Percentiles rank a stretch among this genome's conserved stretches.
Conservation (phyloP, 2,888 invertebrate genomes). For the Strigamia transsilvanica region DNA sequence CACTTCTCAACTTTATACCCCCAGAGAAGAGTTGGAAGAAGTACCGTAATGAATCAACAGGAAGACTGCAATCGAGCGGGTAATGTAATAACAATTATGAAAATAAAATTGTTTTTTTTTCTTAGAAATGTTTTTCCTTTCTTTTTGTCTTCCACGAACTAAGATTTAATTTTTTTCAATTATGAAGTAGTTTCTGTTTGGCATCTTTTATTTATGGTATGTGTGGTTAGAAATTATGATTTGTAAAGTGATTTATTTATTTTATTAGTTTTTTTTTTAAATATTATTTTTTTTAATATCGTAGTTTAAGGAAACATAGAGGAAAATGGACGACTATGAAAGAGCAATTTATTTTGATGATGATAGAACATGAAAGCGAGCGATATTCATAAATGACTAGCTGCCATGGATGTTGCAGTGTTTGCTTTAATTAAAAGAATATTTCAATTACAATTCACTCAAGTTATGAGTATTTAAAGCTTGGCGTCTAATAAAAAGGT, state of each 20-base stretch:
- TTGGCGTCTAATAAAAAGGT: not conserved
- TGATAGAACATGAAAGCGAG: not conserved
- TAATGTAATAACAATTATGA: not conserved
- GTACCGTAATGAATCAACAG: constrained; percentile 1
- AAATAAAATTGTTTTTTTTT: not conserved
- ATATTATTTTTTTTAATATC: not conserved
- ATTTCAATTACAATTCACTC: constrained; percentile 20
- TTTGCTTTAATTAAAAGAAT: constrained; percentile 35
- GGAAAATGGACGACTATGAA: not conserved
- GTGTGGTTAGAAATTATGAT: not conserved
- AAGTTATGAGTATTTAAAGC: not conserved
- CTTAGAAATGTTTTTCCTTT: too few species aligned
- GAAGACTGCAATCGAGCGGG: not conserved
- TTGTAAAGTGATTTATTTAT: not conserved
- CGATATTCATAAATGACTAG: constrained; percentile 7
- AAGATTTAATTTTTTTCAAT: not conserved
- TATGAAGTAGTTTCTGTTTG: not conserved
- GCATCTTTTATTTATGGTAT: not conserved
- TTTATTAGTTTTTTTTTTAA: not conserved
- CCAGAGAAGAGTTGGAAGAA: not conserved
- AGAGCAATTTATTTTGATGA: constrained; percentile 9
- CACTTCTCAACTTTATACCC: not conserved
- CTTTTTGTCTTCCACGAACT: too few species aligned
- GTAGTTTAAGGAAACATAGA: not conserved
- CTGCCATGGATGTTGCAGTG: not conserved